Conservation (phyloP, 2,888 invertebrate species). For the Chrysodeixis includens region DNA sequence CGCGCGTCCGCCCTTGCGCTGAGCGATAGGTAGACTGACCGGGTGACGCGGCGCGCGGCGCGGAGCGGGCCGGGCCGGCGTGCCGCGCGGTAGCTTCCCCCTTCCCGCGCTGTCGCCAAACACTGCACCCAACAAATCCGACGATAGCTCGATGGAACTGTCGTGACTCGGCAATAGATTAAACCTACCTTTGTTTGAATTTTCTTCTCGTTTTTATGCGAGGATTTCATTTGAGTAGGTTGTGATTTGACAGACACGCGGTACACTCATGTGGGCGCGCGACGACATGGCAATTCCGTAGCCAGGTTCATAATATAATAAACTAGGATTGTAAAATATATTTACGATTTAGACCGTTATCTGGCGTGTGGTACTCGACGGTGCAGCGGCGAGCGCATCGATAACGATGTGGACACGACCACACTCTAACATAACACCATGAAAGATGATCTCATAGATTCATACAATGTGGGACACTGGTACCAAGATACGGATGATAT, state of each 20-base stretch:
- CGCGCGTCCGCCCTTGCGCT: constrained; percentile 64
- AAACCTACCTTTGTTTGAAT: constrained; percentile 76
- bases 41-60: constrained; percentile 56
- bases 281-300: constrained; percentile 60
- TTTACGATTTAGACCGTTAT: constrained; percentile 77
- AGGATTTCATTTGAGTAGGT: constrained; percentile 66
- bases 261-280: constrained; percentile 69
- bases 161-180: constrained; percentile 78
- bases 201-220: constrained; percentile 78
- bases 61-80: constrained; percentile 57
- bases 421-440: constrained; percentile 35
- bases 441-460: constrained; percentile 54
- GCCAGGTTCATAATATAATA: constrained; percentile 74
- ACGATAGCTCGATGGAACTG: constrained; percentile 74
- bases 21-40: constrained; percentile 74
- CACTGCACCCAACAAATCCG: constrained; percentile 79
- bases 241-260: constrained; percentile 72
- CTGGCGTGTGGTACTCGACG: constrained; percentile 72
- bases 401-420: constrained; percentile 69
- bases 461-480: constrained; percentile 36
- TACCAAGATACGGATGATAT: constrained; percentile 31
- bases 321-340: constrained; percentile 75
- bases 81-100: constrained; percentile 72
- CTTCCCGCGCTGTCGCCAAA: constrained; percentile 62
- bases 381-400: constrained; percentile 71